phyloP scores from a whole-genome alignment of 2,888 invertebrate genomes.

The Aelia acuminata region DNA sequence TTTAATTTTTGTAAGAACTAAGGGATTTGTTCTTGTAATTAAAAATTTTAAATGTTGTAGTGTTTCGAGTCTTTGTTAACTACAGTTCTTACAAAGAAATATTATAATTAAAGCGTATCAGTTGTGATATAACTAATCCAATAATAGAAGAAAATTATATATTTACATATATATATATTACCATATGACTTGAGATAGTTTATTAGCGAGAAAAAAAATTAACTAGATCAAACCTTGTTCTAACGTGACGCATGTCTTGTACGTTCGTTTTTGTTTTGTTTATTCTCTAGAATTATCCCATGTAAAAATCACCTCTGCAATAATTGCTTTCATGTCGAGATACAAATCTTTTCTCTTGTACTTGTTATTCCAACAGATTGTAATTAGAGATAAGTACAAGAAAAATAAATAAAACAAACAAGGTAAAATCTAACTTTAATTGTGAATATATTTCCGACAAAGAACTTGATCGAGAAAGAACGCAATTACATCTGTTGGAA shows the following conservation, averaged over 20 bases:
- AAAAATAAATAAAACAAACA: neutral
- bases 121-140: too few relatives aligned
- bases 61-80: too few relatives aligned
- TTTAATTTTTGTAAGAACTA: too few relatives aligned
- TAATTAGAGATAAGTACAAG: neutral
- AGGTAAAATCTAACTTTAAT: neutral
- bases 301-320: neutral
- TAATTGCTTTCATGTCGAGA: neutral
- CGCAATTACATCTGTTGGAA: neutral
- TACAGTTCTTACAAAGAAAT: too few relatives aligned
- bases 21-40: too few relatives aligned
- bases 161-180: too few relatives aligned
- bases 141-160: too few relatives aligned
- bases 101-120: too few relatives aligned
- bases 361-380: neutral
- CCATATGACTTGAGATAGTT: neutral
- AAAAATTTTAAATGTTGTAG: too few relatives aligned
- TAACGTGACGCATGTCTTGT: neutral
- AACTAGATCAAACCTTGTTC: neutral
- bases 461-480: neutral
- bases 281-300: neutral
- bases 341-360: neutral
- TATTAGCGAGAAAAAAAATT: neutral
- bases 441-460: neutral
- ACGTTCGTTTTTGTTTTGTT: neutral